Evolutionary conservation across 2,113 vertebrate genomes (phyloP), one percentile per base, ranked within the genome.

Genomic region (Ailuropoda melanoleuca): DNA sequence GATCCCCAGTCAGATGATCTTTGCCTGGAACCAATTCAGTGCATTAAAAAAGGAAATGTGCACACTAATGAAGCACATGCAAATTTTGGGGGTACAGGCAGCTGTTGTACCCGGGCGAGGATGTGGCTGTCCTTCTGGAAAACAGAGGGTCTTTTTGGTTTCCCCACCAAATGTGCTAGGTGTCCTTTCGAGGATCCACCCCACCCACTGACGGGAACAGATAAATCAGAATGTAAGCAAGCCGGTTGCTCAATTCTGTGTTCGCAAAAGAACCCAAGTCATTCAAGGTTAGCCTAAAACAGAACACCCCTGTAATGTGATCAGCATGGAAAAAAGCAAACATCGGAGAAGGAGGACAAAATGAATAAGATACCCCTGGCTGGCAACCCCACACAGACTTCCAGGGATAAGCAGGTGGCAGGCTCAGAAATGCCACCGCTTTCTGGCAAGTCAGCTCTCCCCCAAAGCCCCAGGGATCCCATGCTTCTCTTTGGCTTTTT

Each of bases 271-370:
- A 92, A 90, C 43, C 72, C 64, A 85, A 96, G 92, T 81, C 77
- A 77, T 92, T 95, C 64, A 95, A 96, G 90, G 90, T 94, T 46
- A 96, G 21, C 74, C 46, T 90, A 81, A 98, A 97, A 97, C 90
- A 96, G 95, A 88, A 74, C 55, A 92, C 75, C 19, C 29, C 15
- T 43, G 97, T 96, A 98, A 98, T 1, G 8, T 12, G 81, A 98
- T 88, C 96, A 66, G 46, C 64, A 13, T 13, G 91, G 46, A 94
- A 90, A 81, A 88, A 95, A 92, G 72, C 39, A 68, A 23, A 13
- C 46, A 70, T 70, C n/a, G 55, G 56, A 93, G 75, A 90, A 29
- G 13, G 18, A 58, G 60, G 29, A 53, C 39, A 48, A 77, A 93
- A 29, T 68, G 78, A 89, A 97, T 72, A 88, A 80, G 92, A 97